Evolutionary conservation across 2,797 vertebrate genomes (phyloP).

Genomic region (Adelosebastes latens): DNA sequence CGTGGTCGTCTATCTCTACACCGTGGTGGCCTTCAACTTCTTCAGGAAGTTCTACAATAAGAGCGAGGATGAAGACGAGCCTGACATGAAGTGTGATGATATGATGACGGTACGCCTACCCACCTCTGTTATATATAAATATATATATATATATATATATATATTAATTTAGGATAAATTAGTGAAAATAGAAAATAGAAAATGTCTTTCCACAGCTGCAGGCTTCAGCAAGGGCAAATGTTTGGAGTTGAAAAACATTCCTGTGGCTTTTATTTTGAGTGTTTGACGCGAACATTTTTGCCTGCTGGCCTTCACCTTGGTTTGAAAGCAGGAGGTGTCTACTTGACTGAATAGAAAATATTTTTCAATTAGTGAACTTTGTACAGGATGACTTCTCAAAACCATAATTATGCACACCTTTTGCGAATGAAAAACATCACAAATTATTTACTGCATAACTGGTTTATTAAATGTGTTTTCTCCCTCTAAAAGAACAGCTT

Average conservation of each 20-base stretch:
- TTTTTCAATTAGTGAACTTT: constrained; percentile 12
- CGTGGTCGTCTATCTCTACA: constrained; percentile 98
- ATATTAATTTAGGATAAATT: not conserved
- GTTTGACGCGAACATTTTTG: not conserved
- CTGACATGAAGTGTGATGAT: constrained; percentile 99
- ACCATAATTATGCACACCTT: not conserved
- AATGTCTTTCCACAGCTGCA: not conserved
- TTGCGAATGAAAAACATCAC: not conserved
- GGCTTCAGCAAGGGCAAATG: not conserved
- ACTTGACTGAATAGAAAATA: not conserved
- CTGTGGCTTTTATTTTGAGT: not conserved
- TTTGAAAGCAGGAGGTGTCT: not conserved
- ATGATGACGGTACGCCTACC: constrained; percentile 93
- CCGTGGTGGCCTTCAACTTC: constrained; percentile 99
- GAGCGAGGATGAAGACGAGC: constrained; percentile 96
- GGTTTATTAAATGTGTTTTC: not conserved
- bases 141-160: not conserved
- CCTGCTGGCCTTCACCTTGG: constrained; percentile 6
- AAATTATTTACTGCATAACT: not conserved
- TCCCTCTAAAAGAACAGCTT: not conserved
- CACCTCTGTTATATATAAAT: not conserved
- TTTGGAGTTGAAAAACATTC: constrained; percentile 9
- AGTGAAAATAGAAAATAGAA: constrained; percentile 23
- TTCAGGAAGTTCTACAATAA: constrained; percentile 99
- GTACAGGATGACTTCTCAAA: not conserved